Evolutionary conservation across 2,888 invertebrate genomes (phyloP).

Genomic region (Drosophila ezoana): DNA sequence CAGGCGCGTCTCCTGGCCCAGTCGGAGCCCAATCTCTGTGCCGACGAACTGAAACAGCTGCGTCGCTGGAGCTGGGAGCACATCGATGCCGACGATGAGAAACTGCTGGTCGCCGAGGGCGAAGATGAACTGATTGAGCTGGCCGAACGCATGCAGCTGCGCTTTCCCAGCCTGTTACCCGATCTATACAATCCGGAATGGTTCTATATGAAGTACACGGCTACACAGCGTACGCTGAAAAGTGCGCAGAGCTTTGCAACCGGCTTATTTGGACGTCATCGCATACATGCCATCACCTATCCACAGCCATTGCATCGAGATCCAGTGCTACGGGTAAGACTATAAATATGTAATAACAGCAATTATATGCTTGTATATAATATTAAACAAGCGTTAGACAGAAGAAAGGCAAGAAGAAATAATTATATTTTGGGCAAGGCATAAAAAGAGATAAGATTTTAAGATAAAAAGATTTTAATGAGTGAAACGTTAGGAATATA

Average conservation of each 20-base stretch:
- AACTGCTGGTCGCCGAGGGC: slow-evolving; percentile 90
- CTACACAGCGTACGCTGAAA: slow-evolving; percentile 90
- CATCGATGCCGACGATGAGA: slow-evolving; percentile 86
- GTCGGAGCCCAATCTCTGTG: slow-evolving; percentile 86
- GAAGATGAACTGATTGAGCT: slow-evolving; percentile 90
- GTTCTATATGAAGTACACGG: slow-evolving; percentile 90
- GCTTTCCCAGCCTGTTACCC: slow-evolving; percentile 89
- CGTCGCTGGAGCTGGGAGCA: slow-evolving; percentile 87
- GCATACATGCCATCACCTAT: slow-evolving; percentile 87
- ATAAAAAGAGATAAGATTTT: too few relatives aligned
- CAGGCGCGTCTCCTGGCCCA: slow-evolving; percentile 67
- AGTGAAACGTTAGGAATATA: too few relatives aligned
- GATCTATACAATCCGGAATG: slow-evolving; percentile 86
- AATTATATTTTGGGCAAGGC: too few relatives aligned
- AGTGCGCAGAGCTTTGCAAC: slow-evolving; percentile 91
- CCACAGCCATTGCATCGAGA: slow-evolving; percentile 88
- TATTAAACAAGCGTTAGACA: too few relatives aligned
- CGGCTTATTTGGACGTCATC: slow-evolving; percentile 90
- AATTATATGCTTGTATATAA: too few relatives aligned
- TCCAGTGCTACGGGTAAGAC: slow-evolving; percentile 88
- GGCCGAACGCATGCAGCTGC: slow-evolving; percentile 90
- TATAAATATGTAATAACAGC: not conserved
- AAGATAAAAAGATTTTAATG: too few relatives aligned
- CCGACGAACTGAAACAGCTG: slow-evolving; percentile 83
- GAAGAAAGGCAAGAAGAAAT: not conserved